phyloP scores from a whole-genome alignment of 2,797 vertebrate genomes.

The Melanotaenia pygmaea region DNA sequence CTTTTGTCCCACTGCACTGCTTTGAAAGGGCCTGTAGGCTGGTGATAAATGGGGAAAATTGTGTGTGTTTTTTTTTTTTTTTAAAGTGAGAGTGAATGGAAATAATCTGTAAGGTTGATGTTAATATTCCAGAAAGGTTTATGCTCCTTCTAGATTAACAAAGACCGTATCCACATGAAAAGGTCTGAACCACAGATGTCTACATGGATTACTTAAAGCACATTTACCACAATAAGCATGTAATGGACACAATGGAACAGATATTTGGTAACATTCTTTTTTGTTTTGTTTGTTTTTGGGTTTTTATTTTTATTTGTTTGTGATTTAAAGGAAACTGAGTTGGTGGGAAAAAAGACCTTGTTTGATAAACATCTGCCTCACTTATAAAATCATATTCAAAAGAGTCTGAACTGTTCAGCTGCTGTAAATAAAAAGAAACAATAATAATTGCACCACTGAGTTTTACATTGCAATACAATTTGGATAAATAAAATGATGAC shows the following conservation, averaged over 20 bases:
- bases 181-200: conserved; percentile 54
- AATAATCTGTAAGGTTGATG: conserved; percentile 49
- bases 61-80: conserved; percentile 3
- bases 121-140: conserved; percentile 42
- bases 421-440: too few relatives aligned
- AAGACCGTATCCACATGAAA: conserved; percentile 27
- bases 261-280: background rate
- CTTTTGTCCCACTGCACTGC: conserved; percentile 66
- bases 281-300: background rate
- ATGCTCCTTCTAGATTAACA: conserved; percentile 16
- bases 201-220: background rate
- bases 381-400: too few relatives aligned
- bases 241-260: background rate
- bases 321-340: too few relatives aligned
- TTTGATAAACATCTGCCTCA: too few relatives aligned
- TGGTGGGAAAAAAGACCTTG: too few relatives aligned
- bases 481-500: too few relatives aligned
- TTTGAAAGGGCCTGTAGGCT: conserved; percentile 63
- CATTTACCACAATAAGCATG: background rate
- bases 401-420: too few relatives aligned
- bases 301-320: background rate
- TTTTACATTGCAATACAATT: too few relatives aligned
- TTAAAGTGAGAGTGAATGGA: conserved; percentile 15
- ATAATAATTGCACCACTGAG: too few relatives aligned
- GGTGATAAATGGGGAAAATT: conserved; percentile 44